Percentiles rank a stretch among this genome's conserved stretches.
Conservation (phyloP, 2,888 invertebrate species). For the Frankliniella intonsa region DNA sequence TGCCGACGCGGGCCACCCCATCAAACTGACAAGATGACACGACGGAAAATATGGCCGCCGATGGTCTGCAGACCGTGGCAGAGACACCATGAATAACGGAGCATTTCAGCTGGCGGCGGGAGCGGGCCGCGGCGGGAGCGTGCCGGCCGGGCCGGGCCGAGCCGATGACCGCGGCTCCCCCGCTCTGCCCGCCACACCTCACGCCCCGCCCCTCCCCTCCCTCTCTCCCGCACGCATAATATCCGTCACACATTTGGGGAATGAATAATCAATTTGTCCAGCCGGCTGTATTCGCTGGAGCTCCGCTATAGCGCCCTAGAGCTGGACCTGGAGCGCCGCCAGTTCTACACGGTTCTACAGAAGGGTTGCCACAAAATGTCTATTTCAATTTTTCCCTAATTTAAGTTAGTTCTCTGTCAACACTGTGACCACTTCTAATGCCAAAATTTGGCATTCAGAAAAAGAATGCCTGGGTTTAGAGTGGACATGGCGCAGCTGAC, state of each 20-base stretch:
- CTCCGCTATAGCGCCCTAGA: too few relatives aligned
- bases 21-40: constrained; percentile 5
- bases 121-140: background rate
- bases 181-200: background rate
- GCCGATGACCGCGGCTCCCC: background rate
- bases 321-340: background rate
- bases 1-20: background rate
- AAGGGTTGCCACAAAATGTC: too few relatives aligned
- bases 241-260: background rate
- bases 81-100: background rate
- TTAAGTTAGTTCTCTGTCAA: background rate
- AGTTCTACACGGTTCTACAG: too few relatives aligned
- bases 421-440: too few relatives aligned
- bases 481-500: too few relatives aligned
- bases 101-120: background rate
- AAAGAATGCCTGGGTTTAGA: too few relatives aligned
- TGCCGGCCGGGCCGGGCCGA: background rate
- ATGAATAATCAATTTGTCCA: constrained; percentile 24
- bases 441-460: too few relatives aligned
- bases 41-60: constrained; percentile 3
- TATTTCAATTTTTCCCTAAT: too few relatives aligned
- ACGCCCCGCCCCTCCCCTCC: background rate
- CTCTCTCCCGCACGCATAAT: background rate
- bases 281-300: background rate
- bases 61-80: too few relatives aligned